phyloP scores from a whole-genome alignment of 2,888 invertebrate genomes.

The Drosophila kambysellisi region DNA sequence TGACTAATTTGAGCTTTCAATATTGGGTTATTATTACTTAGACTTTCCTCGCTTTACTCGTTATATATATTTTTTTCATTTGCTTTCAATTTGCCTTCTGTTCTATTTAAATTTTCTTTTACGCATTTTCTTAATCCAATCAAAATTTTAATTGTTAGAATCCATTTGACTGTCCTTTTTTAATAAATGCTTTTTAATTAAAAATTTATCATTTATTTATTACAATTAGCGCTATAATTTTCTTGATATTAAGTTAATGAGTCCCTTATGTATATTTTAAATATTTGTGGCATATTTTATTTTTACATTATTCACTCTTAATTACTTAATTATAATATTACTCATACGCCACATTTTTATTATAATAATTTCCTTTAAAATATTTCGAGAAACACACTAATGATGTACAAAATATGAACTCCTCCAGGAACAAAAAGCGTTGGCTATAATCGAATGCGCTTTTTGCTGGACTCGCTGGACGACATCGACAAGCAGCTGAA shows the following conservation, averaged over 20 bases:
- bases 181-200: background rate
- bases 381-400: background rate
- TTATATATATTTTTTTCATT: background rate
- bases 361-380: background rate
- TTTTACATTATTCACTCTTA: too few species aligned
- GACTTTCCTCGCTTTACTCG: background rate
- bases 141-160: background rate
- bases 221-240: background rate
- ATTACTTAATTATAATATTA: background rate
- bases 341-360: background rate
- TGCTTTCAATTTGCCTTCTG: background rate
- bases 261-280: background rate
- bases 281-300: background rate
- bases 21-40: background rate
- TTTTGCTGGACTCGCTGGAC: constrained; percentile 88
- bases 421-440: constrained; percentile 87
- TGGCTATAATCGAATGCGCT: constrained; percentile 89
- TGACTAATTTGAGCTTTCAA: background rate
- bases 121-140: background rate
- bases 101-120: background rate
- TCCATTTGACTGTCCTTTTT: background rate
- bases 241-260: too few species aligned
- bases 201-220: background rate
- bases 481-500: constrained; percentile 88
- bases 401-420: background rate